Base-by-base conservation (phyloP, 2,888 invertebrate genomes). In the Bembecia ichneumoniformis region DNA sequence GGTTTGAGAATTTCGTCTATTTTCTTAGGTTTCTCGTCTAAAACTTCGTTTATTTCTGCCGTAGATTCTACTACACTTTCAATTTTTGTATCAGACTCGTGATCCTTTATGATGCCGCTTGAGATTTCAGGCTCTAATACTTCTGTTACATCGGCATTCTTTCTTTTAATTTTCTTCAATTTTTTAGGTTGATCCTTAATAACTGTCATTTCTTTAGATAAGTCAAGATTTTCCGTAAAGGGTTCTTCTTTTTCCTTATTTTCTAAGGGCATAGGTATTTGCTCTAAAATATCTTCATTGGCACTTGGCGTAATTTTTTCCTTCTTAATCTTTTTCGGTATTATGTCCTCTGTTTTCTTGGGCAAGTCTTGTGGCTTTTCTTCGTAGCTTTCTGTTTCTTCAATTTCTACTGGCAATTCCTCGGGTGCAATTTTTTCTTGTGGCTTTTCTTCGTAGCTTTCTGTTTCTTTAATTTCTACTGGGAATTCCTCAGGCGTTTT, bases 401-500 rank as follows among this genome's bases (percentile, higher is more conserved):
- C 46, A 35, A 11, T 34, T 13, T 49, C 20, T 34, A 14, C 15
- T 47, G 40, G 9, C 16, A 5, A 3, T 28, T 14, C 36, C n/a
- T 10, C 11, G 10, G 17, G 3, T 40, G n/a, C 40, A 14, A 40
- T 7, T 40, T 13, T 13, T 13, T 40, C 17, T 17, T 49, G 16
- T 35, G 7, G 34, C 3, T 14, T 13, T 15, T 9, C 5, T 44
- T 49, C 44, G 10, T 28, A 10, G n/a, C 28, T 2, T 16, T 40
- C 17, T 47, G 14, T 35, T 46, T 17, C 28, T 35, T 48, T 40
- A 17, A 74, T 49, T 65, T 52, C 59, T 63, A 56, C 57, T 46
- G 52, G 58, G 52, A 76, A 71, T 51, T 77, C 74, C 52, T 62
- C 61, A 49, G 74, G 74, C 11, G 52, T 62, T 1, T 66, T 62